These are phyloP conservation scores for Hemiprocne comata DNA, from an alignment of 2,113 vertebrate genomes.

Conservation along the genomic window DNA sequence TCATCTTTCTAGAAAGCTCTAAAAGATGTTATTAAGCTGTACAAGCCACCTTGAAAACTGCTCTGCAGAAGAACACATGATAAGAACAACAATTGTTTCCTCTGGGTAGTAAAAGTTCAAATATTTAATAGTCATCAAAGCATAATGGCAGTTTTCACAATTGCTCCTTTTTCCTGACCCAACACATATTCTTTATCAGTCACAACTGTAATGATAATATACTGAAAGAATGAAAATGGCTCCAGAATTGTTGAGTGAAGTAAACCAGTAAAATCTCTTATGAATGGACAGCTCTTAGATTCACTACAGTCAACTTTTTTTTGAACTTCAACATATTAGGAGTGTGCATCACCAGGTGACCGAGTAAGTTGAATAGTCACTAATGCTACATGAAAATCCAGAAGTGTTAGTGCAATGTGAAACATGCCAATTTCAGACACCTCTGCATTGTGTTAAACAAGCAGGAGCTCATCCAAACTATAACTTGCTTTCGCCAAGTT, in stretches of 20 bases:
- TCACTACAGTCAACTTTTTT: neutral
- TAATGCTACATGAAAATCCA: neutral
- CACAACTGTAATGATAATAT: neutral
- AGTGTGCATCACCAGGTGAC: neutral
- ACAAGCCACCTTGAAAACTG: neutral
- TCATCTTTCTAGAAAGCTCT: neutral
- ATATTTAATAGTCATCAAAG: neutral
- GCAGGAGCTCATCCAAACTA: neutral
- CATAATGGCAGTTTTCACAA: neutral
- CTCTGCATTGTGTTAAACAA: neutral
- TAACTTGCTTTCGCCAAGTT: conserved; percentile 15
- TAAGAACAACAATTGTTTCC: neutral
- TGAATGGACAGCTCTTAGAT: neutral
- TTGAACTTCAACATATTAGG: neutral
- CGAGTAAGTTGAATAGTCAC: neutral
- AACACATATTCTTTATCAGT: neutral
- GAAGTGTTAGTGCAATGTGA: neutral
- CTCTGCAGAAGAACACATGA: neutral
- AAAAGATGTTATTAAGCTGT: neutral
- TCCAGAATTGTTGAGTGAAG: neutral
- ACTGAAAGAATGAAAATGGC: neutral
- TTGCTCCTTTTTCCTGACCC: neutral
- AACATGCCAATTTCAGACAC: neutral
- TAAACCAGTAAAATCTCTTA: neutral
- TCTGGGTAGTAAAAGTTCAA: neutral